A percentile compares a stretch with the other conserved stretches of the same genome.
These are phyloP conservation scores for Oscheius onirici DNA, from an alignment of 2,888 invertebrate genomes.

Conservation along the genomic window DNA sequence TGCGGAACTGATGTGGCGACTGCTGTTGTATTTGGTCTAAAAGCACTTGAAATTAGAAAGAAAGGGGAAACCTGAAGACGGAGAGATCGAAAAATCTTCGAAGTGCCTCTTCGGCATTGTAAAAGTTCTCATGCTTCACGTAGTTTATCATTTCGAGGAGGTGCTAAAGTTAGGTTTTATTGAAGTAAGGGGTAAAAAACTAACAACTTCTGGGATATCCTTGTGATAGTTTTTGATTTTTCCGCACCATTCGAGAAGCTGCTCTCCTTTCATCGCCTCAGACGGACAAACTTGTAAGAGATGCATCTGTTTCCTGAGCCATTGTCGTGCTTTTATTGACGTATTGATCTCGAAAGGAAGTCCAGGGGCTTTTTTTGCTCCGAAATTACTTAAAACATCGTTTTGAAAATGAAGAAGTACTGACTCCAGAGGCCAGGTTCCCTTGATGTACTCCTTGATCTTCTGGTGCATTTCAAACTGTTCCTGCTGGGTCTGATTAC, in stretches of 20 bases:
- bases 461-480: conserved; percentile 13
- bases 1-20: background rate
- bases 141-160: conserved; percentile 36
- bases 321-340: conserved; percentile 14
- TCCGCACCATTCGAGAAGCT: conserved; percentile 27
- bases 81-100: conserved; percentile 42
- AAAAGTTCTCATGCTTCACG: conserved; percentile 29
- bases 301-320: conserved; percentile 32
- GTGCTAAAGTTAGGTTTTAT: conserved; percentile 15
- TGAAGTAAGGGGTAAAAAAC: background rate
- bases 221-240: conserved; percentile 22
- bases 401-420: background rate
- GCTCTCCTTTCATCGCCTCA: background rate
- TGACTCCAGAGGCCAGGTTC: background rate
- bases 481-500: conserved; percentile 13
- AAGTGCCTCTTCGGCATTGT: conserved; percentile 34
- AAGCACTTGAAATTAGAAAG: background rate
- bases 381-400: no score
- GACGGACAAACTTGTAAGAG: conserved; percentile 37
- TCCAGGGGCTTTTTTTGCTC: background rate
- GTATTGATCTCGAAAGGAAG: conserved; percentile 29
- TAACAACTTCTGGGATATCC: conserved; percentile 36
- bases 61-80: conserved; percentile 35
- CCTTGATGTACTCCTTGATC: conserved; percentile 3
- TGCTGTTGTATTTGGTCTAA: conserved; percentile 30